Base-by-base conservation (phyloP, 2,797 vertebrate species). In the Furcifer pardalis region DNA sequence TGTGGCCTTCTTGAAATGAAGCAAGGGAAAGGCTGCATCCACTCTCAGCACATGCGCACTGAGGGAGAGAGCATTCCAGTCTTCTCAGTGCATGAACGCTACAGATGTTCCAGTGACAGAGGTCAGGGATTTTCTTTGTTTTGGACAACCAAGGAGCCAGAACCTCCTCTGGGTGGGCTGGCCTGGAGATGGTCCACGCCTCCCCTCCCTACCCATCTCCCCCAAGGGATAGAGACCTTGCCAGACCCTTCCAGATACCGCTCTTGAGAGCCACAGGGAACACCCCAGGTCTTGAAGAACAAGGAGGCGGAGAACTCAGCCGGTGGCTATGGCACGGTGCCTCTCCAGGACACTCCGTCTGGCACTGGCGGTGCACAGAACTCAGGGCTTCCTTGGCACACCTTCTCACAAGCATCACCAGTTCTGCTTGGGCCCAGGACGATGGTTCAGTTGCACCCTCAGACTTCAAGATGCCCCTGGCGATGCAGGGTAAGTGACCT, bases 191-290 rank as follows among this genome's bases (percentile, higher is more conserved):
- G 5, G 15, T 25, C 4, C 77, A 66, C 60, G n/a, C 52, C n/a
- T 77, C 42, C 77, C 74, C 69, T 88, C 88, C 12, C 25, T 44
- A 71, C 79, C 1, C 27, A 46, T 40, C 84, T 56, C 30, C 46
- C n/a, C n/a, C n/a, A n/a, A n/a, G n/a, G n/a, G n/a, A 59, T 3
- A 75, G 79, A 85, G 89, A 88, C 82, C 80, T 85, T 82, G 85
- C 88, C 86, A 68, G n/a, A 25, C 10, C 35, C 5, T 30, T 40
- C 0, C 3, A 52, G 88, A 79, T 30, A 90, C 60, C 44, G 78
- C 46, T 19, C 44, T 8, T 60, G 71, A 79, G 46, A 25, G 66
- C 86, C 1, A 35, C 5, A 2, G 4, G 17, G 0, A 15, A 5
- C 80, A 78, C 73, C 82, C 83, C 85, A 81, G 0, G 77, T n/a